phyloP scores from a whole-genome alignment of 2,113 vertebrate species.

The Microcebus ravelobensis region DNA sequence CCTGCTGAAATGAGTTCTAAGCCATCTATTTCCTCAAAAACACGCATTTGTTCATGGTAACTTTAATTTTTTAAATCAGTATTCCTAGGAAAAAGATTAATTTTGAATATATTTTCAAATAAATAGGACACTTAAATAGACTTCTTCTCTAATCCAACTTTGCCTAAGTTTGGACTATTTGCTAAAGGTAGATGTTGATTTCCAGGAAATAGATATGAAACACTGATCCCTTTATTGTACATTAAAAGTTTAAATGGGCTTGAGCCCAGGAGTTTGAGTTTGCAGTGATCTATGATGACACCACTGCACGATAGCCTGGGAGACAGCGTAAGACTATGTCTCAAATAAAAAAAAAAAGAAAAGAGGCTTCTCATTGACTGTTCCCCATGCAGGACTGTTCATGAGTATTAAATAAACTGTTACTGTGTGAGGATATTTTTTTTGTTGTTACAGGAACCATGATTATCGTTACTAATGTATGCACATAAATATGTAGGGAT shows the following conservation, averaged over 20 bases:
- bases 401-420: neutral
- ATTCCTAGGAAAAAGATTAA: neutral
- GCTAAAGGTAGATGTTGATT: neutral
- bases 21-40: neutral
- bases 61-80: slow-evolving; percentile 25
- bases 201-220: neutral
- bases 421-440: neutral
- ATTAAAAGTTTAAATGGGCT: neutral
- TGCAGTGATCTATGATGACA: too few relatives aligned
- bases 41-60: neutral
- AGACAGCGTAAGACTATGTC: too few relatives aligned
- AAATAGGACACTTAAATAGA: neutral
- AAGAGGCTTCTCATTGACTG: neutral
- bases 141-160: neutral
- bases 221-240: neutral
- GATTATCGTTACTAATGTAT: neutral
- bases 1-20: neutral
- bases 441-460: neutral
- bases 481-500: neutral
- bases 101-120: slow-evolving; percentile 19
- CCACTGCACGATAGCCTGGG: too few relatives aligned
- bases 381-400: neutral
- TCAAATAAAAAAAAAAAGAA: neutral
- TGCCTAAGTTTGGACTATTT: neutral
- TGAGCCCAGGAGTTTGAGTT: too few relatives aligned